phyloP scores from a whole-genome alignment of 2,797 vertebrate genomes.

The Parotocinclus haroldoi region DNA sequence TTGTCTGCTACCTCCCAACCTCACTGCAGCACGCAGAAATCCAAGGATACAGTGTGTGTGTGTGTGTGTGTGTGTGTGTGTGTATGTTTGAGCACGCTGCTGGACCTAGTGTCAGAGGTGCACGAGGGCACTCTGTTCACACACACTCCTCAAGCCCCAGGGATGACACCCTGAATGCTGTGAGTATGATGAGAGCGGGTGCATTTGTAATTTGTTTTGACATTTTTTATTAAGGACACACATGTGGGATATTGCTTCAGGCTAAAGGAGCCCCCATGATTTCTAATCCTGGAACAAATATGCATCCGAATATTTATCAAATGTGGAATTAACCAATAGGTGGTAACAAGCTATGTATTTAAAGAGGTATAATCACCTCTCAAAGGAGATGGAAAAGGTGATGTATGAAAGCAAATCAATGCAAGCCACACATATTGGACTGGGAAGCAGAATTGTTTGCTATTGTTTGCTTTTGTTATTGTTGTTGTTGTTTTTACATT shows the following conservation, averaged over 20 bases:
- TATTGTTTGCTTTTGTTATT: conserved; percentile 30
- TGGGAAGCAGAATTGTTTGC: conserved; percentile 19
- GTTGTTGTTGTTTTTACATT: conserved; percentile 19
- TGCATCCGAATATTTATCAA: too few species aligned
- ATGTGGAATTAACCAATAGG: not conserved
- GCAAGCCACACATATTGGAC: too few species aligned
- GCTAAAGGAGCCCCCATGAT: conserved; percentile 20
- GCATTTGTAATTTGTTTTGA: conserved; percentile 48
- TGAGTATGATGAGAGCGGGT: conserved; percentile 25
- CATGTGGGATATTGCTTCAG: conserved; percentile 30
- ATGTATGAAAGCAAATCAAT: too few species aligned
- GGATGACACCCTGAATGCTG: conserved; percentile 41
- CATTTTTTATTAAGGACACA: conserved; percentile 40
- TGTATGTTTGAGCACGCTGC: conserved; percentile 33
- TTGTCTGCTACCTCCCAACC: conserved; percentile 74
- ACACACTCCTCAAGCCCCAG: conserved; percentile 52
- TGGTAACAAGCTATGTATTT: not conserved
- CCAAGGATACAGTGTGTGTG: conserved; percentile 30
- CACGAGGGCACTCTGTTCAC: conserved; percentile 75
- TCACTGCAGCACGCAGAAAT: conserved; percentile 47
- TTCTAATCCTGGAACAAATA: not conserved
- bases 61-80: conserved; percentile 41
- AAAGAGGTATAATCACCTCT: not conserved
- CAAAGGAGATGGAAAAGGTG: conserved; percentile 21
- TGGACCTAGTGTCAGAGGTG: conserved; percentile 70